Conservation (phyloP, 2,888 invertebrate genomes). For the Metellina segmentata region DNA sequence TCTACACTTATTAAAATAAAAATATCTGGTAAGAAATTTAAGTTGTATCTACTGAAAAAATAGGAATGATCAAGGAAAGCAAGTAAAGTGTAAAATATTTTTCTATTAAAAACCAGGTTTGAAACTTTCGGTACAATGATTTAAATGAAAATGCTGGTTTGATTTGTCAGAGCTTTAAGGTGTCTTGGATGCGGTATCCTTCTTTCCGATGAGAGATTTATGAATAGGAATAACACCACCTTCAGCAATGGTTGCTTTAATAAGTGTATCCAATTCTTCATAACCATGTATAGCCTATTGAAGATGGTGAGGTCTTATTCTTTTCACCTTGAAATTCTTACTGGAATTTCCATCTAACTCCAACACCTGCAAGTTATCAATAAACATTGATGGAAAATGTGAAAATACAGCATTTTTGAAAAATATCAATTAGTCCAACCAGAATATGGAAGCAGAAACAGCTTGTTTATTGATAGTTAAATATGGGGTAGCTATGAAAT, state of each 20-base stretch:
- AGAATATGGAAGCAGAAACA: no score
- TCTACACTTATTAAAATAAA: no score
- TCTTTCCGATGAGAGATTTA: conserved; percentile 99
- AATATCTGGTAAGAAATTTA: no score
- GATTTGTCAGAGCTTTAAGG: conserved; percentile 24
- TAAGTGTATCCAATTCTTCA: conserved; percentile 99
- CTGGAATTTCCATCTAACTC: conserved; percentile 99
- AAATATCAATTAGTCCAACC: no score
- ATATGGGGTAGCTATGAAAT: no score
- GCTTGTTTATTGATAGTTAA: no score
- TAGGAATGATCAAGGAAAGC: background rate
- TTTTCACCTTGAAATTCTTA: conserved; percentile 99
- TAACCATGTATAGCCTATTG: conserved; percentile 99
- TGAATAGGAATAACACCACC: conserved; percentile 99
- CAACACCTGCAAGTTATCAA: conserved; percentile 87
- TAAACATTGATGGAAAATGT: no score
- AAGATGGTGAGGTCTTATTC: conserved; percentile 99
- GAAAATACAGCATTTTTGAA: no score
- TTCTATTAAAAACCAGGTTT: conserved; percentile 23
- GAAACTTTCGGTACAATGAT: conserved; percentile 11
- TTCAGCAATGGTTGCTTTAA: conserved; percentile 99
- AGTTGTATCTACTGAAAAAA: no score
- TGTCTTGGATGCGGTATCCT: conserved; percentile 84
- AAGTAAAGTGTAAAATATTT: background rate
- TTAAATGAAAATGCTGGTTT: background rate